Evolutionary conservation across 2,888 invertebrate species (phyloP).

Genomic region (Himalopsyche kuldschensis): DNA sequence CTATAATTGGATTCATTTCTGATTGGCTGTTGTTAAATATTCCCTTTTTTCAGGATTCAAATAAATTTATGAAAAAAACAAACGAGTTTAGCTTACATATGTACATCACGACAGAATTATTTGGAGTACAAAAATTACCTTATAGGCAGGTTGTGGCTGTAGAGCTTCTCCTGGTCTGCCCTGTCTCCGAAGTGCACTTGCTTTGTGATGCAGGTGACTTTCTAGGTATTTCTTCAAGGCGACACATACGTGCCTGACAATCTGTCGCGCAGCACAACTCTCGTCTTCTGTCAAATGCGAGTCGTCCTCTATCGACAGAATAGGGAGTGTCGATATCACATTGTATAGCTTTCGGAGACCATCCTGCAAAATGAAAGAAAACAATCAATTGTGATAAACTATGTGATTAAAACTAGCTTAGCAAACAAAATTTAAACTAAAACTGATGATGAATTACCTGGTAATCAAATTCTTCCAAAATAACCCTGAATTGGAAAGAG

Average conservation of each 20-base stretch:
- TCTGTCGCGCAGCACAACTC: slow-evolving; percentile 78
- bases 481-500: slow-evolving; percentile 89
- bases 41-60: no score
- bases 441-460: slow-evolving; percentile 48
- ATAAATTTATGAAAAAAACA: no score
- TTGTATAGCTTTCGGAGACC: slow-evolving; percentile 93
- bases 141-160: slow-evolving; percentile 51
- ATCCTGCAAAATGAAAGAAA: slow-evolving; percentile 62
- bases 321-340: slow-evolving; percentile 86
- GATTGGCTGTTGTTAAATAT: no score
- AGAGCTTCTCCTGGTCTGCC: slow-evolving; percentile 52
- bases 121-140: slow-evolving; percentile 44
- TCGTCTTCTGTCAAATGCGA: slow-evolving; percentile 65
- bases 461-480: slow-evolving; percentile 91
- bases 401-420: neutral
- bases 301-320: slow-evolving; percentile 74
- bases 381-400: neutral
- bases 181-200: slow-evolving; percentile 52
- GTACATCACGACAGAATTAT: no score
- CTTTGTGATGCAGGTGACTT: slow-evolving; percentile 70
- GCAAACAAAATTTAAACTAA: neutral
- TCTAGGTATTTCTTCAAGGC: slow-evolving; percentile 85
- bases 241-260: slow-evolving; percentile 79
- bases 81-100: no score
- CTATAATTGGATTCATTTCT: no score